Evolutionary conservation across 2,797 vertebrate genomes (phyloP).

Genomic region (Ctenopoma kingsleyae): DNA sequence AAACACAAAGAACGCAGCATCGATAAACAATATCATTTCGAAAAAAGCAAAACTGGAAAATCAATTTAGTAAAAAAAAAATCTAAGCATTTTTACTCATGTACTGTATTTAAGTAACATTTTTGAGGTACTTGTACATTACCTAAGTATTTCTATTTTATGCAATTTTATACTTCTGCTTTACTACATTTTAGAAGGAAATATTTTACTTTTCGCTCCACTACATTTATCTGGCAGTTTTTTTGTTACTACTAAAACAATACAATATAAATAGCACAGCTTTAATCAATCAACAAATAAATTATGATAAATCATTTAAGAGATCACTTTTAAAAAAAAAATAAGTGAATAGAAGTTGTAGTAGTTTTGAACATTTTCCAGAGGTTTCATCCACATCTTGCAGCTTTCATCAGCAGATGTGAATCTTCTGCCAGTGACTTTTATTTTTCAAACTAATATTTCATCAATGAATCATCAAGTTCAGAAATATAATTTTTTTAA

Average conservation of each 20-base stretch:
- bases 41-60: background rate
- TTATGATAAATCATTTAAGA: no score
- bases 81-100: background rate
- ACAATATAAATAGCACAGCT: background rate
- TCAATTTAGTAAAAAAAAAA: background rate
- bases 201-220: background rate
- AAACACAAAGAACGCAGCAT: background rate
- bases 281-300: no score
- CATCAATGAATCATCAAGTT: background rate
- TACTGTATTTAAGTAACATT: background rate
- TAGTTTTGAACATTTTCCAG: background rate
- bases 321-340: no score
- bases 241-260: background rate
- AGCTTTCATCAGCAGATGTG: background rate
- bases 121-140: no score
- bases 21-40: background rate
- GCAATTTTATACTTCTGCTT: background rate
- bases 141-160: background rate
- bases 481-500: no score
- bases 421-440: background rate
- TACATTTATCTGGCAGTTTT: background rate
- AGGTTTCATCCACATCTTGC: background rate
- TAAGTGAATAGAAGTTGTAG: background rate
- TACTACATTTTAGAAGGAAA: background rate
- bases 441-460: background rate